Evolutionary conservation across 1,140 invertebrate genomes (phyloP).

Genomic region (Cydia strobilella): DNA sequence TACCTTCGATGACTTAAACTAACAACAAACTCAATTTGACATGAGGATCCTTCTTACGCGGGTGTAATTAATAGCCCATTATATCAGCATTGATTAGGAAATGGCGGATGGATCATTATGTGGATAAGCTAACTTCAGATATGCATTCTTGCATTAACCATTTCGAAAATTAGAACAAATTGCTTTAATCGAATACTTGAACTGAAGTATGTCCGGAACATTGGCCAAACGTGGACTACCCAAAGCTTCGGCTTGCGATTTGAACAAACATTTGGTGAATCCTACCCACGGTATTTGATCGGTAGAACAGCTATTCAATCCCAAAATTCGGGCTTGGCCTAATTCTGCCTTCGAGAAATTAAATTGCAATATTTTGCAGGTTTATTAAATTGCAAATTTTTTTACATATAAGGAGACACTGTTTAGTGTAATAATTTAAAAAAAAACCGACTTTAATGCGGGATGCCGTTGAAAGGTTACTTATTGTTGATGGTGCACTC

Average conservation of each 20-base stretch:
- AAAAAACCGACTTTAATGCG: no score
- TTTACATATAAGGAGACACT: no score
- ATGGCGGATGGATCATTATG: not conserved
- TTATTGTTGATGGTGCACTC: no score
- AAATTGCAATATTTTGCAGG: no score
- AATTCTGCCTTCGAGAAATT: not conserved
- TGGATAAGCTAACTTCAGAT: no score
- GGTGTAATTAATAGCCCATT: not conserved
- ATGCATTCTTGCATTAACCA: not conserved
- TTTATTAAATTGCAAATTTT: no score
- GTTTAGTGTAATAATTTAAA: no score
- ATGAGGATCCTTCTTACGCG: not conserved
- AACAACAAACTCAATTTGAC: slow-evolving; percentile 4
- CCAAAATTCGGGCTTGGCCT: not conserved
- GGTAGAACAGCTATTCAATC: slow-evolving; percentile 33
- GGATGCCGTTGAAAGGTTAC: no score
- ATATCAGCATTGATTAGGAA: not conserved
- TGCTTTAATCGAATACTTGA: not conserved
- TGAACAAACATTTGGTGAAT: slow-evolving; percentile 31
- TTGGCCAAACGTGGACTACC: slow-evolving; percentile 17
- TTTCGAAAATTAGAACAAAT: not conserved
- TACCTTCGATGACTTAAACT: not conserved
- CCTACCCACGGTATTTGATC: slow-evolving; percentile 31
- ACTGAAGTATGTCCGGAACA: not conserved
- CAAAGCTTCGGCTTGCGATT: slow-evolving; percentile 14